Percentiles rank a stretch among this genome's conserved stretches.
These are phyloP conservation scores for Drosophila quadrilineata DNA, from an alignment of 1,140 invertebrate genomes.

Conservation along the genomic window DNA sequence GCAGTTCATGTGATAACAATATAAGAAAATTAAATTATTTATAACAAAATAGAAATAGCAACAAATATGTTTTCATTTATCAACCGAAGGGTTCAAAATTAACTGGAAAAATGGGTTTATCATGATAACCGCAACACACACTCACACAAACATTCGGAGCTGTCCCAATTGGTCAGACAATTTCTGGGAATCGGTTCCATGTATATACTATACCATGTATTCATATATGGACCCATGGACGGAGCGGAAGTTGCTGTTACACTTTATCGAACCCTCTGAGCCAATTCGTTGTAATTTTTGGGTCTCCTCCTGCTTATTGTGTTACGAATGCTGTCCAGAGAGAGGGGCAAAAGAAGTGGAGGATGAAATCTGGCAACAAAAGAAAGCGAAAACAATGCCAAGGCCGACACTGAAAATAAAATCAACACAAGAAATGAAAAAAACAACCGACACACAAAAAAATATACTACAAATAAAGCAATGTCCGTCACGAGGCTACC, in stretches of 20 bases:
- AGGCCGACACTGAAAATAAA: constrained; percentile 46
- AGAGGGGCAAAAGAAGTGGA: constrained; percentile 5
- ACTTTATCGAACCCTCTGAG: constrained; percentile 7
- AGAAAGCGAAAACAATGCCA: constrained; percentile 76
- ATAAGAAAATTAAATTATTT: constrained; percentile 61
- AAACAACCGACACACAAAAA: constrained; percentile 16
- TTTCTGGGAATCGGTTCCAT: not conserved
- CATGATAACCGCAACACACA: not conserved
- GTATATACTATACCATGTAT: no score
- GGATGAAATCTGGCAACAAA: constrained; percentile 41
- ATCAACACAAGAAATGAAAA: constrained; percentile 1
- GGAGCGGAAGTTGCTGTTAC: constrained; percentile 46
- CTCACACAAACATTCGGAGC: no score
- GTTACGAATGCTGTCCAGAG: constrained; percentile 14
- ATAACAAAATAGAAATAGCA: constrained; percentile 36
- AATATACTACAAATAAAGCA: constrained; percentile 15
- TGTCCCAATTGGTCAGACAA: constrained; percentile 28
- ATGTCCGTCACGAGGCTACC: constrained; percentile 40
- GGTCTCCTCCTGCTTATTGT: constrained; percentile 1
- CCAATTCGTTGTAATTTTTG: constrained; percentile 41
- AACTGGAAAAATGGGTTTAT: not conserved
- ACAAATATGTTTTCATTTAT: constrained; percentile 34
- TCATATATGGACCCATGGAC: not conserved
- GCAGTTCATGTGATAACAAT: constrained; percentile 68
- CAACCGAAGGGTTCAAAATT: not conserved